Evolutionary conservation across 2,888 invertebrate genomes (phyloP).

Genomic region (Nephrotoma flavescens): DNA sequence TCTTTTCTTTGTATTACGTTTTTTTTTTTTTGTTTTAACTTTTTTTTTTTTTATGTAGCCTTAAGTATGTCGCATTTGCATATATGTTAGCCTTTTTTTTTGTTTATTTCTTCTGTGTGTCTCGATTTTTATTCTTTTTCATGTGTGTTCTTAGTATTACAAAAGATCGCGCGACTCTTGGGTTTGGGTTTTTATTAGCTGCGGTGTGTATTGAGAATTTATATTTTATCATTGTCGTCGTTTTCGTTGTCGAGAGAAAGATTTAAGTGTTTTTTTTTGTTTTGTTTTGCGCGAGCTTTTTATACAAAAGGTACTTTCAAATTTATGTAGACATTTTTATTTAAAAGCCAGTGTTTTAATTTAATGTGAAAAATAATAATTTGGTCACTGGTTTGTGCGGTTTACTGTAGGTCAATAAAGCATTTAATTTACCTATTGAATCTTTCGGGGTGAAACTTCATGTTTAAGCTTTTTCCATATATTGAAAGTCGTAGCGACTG

Average conservation of each 20-base stretch:
- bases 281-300: not conserved
- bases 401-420: not conserved
- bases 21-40: not conserved
- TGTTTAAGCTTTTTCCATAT: too few species aligned
- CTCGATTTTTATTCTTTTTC: not conserved
- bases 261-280: not conserved
- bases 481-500: too few species aligned
- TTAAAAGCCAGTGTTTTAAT: not conserved
- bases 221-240: not conserved
- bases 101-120: not conserved
- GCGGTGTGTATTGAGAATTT: not conserved
- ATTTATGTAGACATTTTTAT: not conserved
- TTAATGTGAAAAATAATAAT: not conserved
- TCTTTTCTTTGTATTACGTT: not conserved
- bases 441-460: too few species aligned
- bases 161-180: not conserved
- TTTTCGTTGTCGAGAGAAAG: not conserved
- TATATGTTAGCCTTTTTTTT: not conserved
- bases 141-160: not conserved
- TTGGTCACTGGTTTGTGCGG: not conserved
- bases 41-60: not conserved
- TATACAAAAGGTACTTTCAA: not conserved
- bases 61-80: slow-evolving; percentile 3
- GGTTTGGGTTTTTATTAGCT: not conserved
- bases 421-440: not conserved